phyloP scores from a whole-genome alignment of 1,140 invertebrate species.

The Drusus annulatus region DNA sequence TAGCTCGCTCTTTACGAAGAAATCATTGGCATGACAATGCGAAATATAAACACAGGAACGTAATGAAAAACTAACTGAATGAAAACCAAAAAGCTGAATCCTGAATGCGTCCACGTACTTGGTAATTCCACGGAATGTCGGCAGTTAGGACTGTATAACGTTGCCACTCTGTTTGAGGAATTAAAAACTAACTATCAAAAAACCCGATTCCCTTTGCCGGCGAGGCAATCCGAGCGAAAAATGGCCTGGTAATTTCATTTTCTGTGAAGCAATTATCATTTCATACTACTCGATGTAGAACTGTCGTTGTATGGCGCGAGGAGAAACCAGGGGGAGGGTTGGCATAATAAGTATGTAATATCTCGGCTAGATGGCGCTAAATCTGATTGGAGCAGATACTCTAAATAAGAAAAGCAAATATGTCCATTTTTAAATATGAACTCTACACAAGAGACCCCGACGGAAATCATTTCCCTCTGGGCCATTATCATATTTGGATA shows the following conservation, averaged over 20 bases:
- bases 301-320: too few species aligned
- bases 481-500: too few species aligned
- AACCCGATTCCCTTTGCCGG: constrained; percentile 29
- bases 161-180: not conserved
- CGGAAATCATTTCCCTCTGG: too few species aligned
- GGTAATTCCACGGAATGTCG: not conserved
- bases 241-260: constrained; percentile 56
- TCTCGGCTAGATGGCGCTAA: not conserved
- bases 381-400: not conserved
- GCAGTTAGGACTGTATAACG: not conserved
- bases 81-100: too few species aligned
- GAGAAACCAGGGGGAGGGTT: too few species aligned
- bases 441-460: too few species aligned
- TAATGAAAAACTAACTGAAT: too few species aligned
- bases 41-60: too few species aligned
- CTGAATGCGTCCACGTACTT: too few species aligned
- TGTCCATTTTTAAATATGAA: too few species aligned
- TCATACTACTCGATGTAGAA: constrained; percentile 17
- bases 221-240: constrained; percentile 48
- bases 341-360: not conserved
- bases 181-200: constrained; percentile 5
- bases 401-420: not conserved
- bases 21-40: too few species aligned
- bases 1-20: too few species aligned
- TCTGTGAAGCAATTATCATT: constrained; percentile 56